Evolutionary conservation across 2,797 vertebrate genomes (phyloP).

Genomic region (Acanthornis magna): DNA sequence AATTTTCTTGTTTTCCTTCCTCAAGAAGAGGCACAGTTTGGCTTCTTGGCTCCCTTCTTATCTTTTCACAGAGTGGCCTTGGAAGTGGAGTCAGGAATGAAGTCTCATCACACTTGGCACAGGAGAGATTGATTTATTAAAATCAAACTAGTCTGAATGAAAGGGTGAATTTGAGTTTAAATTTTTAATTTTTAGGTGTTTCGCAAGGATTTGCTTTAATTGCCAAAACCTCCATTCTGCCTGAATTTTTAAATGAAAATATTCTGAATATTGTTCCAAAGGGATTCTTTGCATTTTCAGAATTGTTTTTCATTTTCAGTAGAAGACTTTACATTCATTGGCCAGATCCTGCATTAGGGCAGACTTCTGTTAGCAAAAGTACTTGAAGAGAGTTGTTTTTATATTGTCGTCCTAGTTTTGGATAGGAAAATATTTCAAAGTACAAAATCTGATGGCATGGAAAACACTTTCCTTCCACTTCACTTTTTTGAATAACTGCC

Average conservation of each 20-base stretch:
- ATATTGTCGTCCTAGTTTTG: constrained; percentile 37
- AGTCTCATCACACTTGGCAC: background rate
- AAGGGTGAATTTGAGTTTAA: background rate
- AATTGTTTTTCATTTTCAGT: background rate
- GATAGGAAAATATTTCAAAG: constrained; percentile 56
- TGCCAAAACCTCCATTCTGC: background rate
- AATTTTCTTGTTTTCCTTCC: background rate
- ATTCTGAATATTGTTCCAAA: background rate
- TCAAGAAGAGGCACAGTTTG: background rate
- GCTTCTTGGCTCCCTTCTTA: background rate
- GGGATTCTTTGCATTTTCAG: background rate
- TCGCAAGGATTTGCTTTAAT: background rate
- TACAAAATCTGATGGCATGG: constrained; percentile 14
- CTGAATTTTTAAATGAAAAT: background rate
- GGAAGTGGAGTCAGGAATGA: background rate
- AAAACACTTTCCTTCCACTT: constrained; percentile 45
- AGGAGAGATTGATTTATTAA: background rate
- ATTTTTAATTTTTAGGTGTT: background rate
- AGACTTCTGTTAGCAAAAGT: background rate
- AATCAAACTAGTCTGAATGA: background rate
- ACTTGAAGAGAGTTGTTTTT: constrained; percentile 19
- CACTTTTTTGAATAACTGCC: constrained; percentile 8
- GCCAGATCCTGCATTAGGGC: background rate
- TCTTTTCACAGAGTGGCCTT: background rate
- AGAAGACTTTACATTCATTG: background rate